Evolutionary conservation across 2,113 vertebrate genomes (phyloP).

Genomic region (Aix galericulata): DNA sequence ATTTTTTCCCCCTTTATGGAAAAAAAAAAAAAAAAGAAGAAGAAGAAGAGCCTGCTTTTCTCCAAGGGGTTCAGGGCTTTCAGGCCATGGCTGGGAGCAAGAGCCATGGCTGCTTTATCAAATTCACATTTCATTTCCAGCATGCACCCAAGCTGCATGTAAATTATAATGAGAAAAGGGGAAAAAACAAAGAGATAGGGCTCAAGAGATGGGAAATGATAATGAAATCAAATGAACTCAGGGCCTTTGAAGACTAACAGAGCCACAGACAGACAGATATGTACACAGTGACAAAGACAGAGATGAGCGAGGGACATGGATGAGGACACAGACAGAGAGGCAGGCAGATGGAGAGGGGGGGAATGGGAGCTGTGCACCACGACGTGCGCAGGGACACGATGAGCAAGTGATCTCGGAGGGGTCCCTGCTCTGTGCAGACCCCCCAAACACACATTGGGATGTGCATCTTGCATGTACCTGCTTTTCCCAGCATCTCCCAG

Average conservation of each 20-base stretch:
- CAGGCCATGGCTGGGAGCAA: constrained; percentile 41
- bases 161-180: constrained; percentile 71
- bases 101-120: constrained; percentile 51
- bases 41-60: not conserved
- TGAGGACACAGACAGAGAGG: not conserved
- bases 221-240: constrained; percentile 66
- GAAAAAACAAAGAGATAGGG: constrained; percentile 64
- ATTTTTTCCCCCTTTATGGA: not conserved
- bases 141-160: constrained; percentile 20
- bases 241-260: constrained; percentile 50
- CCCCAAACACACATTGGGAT: not conserved
- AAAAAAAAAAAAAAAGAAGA: not conserved
- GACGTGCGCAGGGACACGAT: not conserved
- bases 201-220: constrained; percentile 58
- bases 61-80: constrained; percentile 56
- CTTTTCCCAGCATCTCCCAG: not conserved
- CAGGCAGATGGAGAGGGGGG: not conserved
- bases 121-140: constrained; percentile 67
- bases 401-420: not conserved
- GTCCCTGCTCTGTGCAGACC: not conserved
- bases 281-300: not conserved
- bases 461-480: not conserved
- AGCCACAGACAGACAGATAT: constrained; percentile 19
- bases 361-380: not conserved
- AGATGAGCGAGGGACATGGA: constrained; percentile 18